Evolutionary conservation across 2,888 invertebrate genomes (phyloP).

Genomic region (Thera britannica): DNA sequence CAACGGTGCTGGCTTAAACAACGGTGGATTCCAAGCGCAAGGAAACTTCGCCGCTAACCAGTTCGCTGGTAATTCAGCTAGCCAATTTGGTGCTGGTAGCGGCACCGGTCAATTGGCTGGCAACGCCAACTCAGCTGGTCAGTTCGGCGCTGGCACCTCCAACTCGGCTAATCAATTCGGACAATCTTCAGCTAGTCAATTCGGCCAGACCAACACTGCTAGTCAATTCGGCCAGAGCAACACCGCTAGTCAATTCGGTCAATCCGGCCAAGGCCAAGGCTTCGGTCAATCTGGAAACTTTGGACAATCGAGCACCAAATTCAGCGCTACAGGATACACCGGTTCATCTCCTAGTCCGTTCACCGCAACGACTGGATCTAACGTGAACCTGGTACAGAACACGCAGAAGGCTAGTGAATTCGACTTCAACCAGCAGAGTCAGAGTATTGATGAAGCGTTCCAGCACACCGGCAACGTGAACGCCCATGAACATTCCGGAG

Average conservation of each 20-base stretch:
- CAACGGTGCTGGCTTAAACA: conserved; percentile 38
- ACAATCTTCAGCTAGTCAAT: conserved; percentile 6
- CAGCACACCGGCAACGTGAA: conserved; percentile 66
- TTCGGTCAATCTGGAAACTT: conserved; percentile 30
- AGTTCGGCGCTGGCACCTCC: conserved; percentile 3
- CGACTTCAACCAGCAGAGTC: conserved; percentile 67
- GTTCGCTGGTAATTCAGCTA: conserved; percentile 31
- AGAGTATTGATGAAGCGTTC: conserved; percentile 70
- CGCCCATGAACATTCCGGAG: conserved; percentile 59
- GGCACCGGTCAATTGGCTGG: conserved; percentile 5
- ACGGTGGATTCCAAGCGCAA: conserved; percentile 38
- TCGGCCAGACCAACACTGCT: conserved; percentile 5
- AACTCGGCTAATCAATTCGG: conserved; percentile 7
- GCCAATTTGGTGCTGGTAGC: conserved; percentile 20
- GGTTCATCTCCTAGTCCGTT: conserved; percentile 75
- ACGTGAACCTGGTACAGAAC: conserved; percentile 70
- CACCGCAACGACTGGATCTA: conserved; percentile 62
- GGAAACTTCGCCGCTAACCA: conserved; percentile 28
- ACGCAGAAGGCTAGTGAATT: conserved; percentile 63
- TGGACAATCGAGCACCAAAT: conserved; percentile 49
- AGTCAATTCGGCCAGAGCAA: conserved; percentile 1
- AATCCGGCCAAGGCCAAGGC: conserved; percentile 20
- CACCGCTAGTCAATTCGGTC: conserved; percentile 4
- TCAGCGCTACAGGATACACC: conserved; percentile 52
- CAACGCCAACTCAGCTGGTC: not conserved